Evolutionary conservation across 1,140 invertebrate species (phyloP).

Genomic region (Medauroidea extradentata): DNA sequence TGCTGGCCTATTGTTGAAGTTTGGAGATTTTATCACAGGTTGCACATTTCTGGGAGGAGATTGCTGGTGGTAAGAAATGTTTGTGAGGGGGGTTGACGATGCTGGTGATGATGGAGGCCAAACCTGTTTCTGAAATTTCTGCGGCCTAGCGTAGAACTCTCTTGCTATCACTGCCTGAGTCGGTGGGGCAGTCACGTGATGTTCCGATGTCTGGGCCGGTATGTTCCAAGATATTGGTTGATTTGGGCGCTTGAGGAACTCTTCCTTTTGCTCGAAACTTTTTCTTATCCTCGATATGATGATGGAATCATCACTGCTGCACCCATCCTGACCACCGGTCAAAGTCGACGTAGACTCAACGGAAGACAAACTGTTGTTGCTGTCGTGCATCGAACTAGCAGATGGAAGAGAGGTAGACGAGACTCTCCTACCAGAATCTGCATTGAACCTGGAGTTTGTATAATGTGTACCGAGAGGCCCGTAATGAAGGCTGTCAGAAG

Average conservation of each 20-base stretch:
- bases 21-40: background rate
- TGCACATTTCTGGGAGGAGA: constrained; percentile 28
- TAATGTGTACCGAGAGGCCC: too few relatives aligned
- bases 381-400: constrained; percentile 48
- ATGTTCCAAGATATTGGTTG: constrained; percentile 56
- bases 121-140: constrained; percentile 64
- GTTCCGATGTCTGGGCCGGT: constrained; percentile 2
- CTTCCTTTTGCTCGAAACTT: constrained; percentile 81
- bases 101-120: constrained; percentile 58
- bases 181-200: background rate
- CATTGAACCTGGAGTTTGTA: background rate
- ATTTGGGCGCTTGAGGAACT: constrained; percentile 71
- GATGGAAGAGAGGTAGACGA: constrained; percentile 46
- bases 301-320: constrained; percentile 25
- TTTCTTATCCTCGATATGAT: constrained; percentile 58
- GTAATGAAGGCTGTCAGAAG: too few relatives aligned
- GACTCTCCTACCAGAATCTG: background rate
- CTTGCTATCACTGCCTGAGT: constrained; percentile 30
- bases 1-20: constrained; percentile 30
- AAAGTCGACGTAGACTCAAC: constrained; percentile 62
- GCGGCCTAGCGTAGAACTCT: constrained; percentile 71
- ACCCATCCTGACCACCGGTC: constrained; percentile 46
- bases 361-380: constrained; percentile 59
- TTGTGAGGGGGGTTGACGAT: constrained; percentile 4
- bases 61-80: constrained; percentile 22